phyloP scores from a whole-genome alignment of 2,797 vertebrate genomes.

The Lacerta bilineata region DNA sequence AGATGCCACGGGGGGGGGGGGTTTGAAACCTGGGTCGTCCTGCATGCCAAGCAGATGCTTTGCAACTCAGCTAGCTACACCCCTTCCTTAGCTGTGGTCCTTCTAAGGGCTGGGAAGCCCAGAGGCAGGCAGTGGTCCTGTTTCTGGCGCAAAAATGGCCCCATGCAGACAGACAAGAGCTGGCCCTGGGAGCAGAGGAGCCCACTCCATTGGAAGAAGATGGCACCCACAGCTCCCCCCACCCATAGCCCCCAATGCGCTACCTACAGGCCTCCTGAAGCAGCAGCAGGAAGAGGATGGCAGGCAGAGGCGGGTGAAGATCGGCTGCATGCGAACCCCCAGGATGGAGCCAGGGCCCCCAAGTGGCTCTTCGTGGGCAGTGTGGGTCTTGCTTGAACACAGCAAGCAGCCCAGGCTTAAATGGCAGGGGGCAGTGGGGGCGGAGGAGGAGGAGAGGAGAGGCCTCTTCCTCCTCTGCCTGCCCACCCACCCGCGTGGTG shows the following conservation, averaged over 20 bases:
- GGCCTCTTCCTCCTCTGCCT: too few relatives aligned
- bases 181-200: too few relatives aligned
- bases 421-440: background rate
- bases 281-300: background rate
- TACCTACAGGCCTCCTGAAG: slow-evolving; percentile 1
- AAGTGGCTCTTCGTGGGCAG: background rate
- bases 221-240: background rate
- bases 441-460: too few relatives aligned
- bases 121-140: background rate
- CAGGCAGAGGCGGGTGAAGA: background rate
- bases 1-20: too few relatives aligned
- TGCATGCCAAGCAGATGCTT: background rate
- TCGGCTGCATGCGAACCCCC: background rate
- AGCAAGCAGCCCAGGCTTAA: background rate
- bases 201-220: too few relatives aligned
- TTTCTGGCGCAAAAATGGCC: too few relatives aligned
- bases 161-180: too few relatives aligned
- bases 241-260: background rate
- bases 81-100: background rate
- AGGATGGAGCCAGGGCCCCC: background rate
- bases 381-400: background rate
- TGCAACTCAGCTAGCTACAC: background rate
- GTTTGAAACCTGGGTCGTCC: too few relatives aligned
- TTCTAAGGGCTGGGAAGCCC: background rate
- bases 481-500: background rate